Evolutionary conservation across 2,888 invertebrate genomes (phyloP).

Genomic region (Palloptera scutellata): DNA sequence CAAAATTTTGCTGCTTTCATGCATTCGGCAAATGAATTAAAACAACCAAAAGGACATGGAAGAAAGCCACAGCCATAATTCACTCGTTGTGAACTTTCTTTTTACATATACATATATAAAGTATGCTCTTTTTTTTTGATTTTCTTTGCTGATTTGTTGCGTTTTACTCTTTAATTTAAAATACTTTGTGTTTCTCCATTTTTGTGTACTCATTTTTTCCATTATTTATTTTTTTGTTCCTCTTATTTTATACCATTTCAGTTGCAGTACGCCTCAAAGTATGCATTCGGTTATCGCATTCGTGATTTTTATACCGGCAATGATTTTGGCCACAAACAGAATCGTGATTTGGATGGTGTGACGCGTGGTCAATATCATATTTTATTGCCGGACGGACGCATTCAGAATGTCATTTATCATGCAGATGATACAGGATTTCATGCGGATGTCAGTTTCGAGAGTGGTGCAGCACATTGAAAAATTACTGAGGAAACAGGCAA

Average conservation of each 20-base stretch:
- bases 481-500: background rate
- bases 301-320: constrained; percentile 76
- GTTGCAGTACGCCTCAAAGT: constrained; percentile 71
- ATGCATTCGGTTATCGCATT: constrained; percentile 77
- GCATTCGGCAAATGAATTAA: no score
- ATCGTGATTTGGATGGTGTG: constrained; percentile 71
- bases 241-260: constrained; percentile 52
- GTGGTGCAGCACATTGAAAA: constrained; percentile 35
- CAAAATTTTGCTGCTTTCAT: no score
- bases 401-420: constrained; percentile 80
- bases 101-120: no score
- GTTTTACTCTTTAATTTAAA: no score
- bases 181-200: background rate
- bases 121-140: no score
- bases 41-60: no score
- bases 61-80: no score
- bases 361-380: constrained; percentile 80
- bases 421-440: constrained; percentile 81
- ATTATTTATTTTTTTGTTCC: constrained; percentile 29
- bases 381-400: constrained; percentile 78
- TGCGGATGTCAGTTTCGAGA: constrained; percentile 76
- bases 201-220: constrained; percentile 12
- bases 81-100: no score
- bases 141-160: no score
- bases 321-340: constrained; percentile 80